phyloP scores from a whole-genome alignment of 2,797 vertebrate species.

The Girardinus metallicus region DNA sequence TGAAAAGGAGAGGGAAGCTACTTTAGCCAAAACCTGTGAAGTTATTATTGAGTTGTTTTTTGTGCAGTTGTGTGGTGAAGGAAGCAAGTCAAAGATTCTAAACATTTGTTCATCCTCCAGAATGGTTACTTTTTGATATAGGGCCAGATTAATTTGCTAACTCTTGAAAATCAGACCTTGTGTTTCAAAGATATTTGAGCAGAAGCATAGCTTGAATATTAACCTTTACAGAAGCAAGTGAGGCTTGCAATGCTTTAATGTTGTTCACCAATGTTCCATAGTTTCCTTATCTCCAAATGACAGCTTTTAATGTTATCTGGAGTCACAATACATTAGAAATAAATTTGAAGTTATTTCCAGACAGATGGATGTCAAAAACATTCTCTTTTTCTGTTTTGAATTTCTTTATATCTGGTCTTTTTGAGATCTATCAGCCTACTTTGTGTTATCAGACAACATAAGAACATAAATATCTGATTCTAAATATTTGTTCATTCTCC shows the following conservation, averaged over 20 bases:
- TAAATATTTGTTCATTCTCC: not conserved
- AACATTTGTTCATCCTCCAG: no score
- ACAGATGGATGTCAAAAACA: not conserved
- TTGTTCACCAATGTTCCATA: not conserved
- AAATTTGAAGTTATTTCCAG: not conserved
- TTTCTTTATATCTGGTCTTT: not conserved
- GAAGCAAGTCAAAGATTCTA: no score
- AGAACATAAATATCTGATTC: not conserved
- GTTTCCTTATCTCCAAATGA: not conserved
- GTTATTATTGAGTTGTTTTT: not conserved
- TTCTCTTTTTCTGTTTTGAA: not conserved
- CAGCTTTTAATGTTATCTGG: not conserved
- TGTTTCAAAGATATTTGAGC: no score
- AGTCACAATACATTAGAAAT: not conserved
- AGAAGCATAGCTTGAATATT: not conserved
- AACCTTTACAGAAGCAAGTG: not conserved
- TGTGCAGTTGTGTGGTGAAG: not conserved
- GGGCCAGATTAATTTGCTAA: no score
- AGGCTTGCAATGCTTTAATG: not conserved
- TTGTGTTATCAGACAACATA: not conserved
- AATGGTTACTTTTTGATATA: no score
- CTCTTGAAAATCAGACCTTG: no score
- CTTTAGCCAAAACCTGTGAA: not conserved
- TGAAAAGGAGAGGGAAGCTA: not conserved
- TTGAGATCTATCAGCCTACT: not conserved